Evolutionary conservation across 2,113 vertebrate species (phyloP), one percentile per base, ranked within the genome.

Genomic region (Speoplatyrhinus poulsoni): DNA sequence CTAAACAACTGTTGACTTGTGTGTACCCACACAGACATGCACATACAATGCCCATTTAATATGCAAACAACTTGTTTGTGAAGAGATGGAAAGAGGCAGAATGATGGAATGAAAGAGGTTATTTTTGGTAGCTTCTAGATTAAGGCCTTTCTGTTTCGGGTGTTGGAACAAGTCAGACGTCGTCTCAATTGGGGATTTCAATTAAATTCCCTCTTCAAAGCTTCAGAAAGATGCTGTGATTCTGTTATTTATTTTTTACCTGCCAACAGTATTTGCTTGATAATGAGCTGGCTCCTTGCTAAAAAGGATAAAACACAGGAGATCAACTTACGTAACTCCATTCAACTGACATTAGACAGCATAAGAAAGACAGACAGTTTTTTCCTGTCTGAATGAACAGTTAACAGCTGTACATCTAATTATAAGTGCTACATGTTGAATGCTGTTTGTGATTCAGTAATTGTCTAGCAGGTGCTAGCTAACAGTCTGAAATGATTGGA

Each of bases 151-250:
- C 70, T 77, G 70, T 66, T 71, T 67, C 63, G 73, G 75, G 71
- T 69, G 70, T 48, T 76, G 60, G 69, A 41, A 67, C 80, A 83
- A 80, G 69, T 50, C 16, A 81, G 56, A 62, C 79, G 79, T 80
- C 77, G 70, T 46, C 57, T 56, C 55, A 9, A 69, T 36, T 57
- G 33, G 75, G 76, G 82, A 83, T 88, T 84, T 87, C 7, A 80
- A 82, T 82, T 56, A 10, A 26, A 19, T 84, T 79, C 62, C 67
- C 71, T 79, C 85, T 86, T 87, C 80, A 88, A 87, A 88, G 79
- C 76, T 64, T 63, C 53, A 58, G 55, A 10, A 26, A 68, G 57
- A 71, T 19, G 61, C 60, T 36, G 12, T 26, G 26, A 26, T 3
- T 33, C 11, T 60, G 36, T 11, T 50, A 0, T 26, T 26, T 26